Base-by-base conservation (phyloP, 2,113 vertebrate species). In the Coturnix japonica region DNA sequence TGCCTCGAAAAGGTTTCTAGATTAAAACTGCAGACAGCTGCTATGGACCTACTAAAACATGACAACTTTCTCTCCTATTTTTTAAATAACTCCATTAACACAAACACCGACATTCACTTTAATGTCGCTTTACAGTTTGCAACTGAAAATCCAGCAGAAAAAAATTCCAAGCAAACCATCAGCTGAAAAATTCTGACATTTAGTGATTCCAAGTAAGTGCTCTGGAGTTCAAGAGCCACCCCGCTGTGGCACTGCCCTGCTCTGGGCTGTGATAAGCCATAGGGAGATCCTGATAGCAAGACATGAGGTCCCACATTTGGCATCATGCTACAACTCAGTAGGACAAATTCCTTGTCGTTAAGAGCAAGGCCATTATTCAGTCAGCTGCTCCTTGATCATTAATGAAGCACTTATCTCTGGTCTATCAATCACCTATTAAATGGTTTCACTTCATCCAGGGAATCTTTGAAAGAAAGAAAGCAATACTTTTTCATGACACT, bases 161-260 rank as follows among this genome's bases (percentile, higher is more conserved):
- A 67, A 72, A 44, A 19, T 11, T 2, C 7, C n/a, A 30, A 57
- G 39, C 57, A 72, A 57, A 72, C 59, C 1, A 41, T n/a, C 23
- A 60, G 14, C 4, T 79, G 43, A 54, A 75, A 65, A 77, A 16
- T 28, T 23, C 19, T 2, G 5, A 21, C 17, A 23, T 49, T 57
- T 47, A 43, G 1, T 17, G 54, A 18, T n/a, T 17, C 33, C 6
- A 1, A 6, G 5, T 1, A 15, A 54, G 33, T 11, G 12, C 67
- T 7, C 9, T 20, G 8, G 2, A 2, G 2, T 4, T 39, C 39
- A 26, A 54, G 30, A 69, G 39, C 35, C 56, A 28, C 4, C 43
- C 66, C 19, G 7, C 46, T 11, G 9, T 6, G 33, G 44, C 47
- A 18, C 46, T 21, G 37, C 1, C 35, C 51, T 0, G 4, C 22